Evolutionary conservation across 2,113 vertebrate genomes (phyloP), one percentile per base, ranked within the genome.

Genomic region (Pelobates fuscus): DNA sequence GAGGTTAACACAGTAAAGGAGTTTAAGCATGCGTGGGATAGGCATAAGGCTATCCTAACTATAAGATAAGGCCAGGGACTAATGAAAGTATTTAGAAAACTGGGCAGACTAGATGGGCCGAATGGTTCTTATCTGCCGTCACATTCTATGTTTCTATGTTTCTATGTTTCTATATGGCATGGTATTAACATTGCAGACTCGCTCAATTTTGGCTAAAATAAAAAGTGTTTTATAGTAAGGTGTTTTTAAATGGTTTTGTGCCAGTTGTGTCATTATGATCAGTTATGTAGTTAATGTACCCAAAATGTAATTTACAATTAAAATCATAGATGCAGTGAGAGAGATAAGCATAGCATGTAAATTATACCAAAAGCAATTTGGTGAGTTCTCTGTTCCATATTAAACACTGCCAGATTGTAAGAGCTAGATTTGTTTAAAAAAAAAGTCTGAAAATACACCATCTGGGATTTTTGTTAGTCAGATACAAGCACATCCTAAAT

Each of bases 401-500:
- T 69, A 24, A 27, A 44, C 43, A 59, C 15, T 44, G 57, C 3
- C 55, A 41, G 21, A 70, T 20, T 60, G 55, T 44, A 20, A 70
- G 41, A 49, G 27, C 49, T 30, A 68, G 24, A 29, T 21, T n/a
- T n/a, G n/a, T n/a, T 27, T 2, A 24, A 32, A 71, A 61, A 15
- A 49, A 46, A 46, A 15, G 18, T 18, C 26, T 23, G 17, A 18
- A 59, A 70, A 15, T 5, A n/a, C 41, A 27, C 68, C 68, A 60
- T 70, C 55, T 71, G 55, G 58, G 68, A 61, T 60, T 27, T 37
- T 14, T 60, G 23, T 46, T 46, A 26, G n/a, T 30, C 18, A 27
- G 5, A 27, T 6, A 59, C 41, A 26, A 3, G 20, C 21, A 59
- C 59, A 27, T 68, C 29, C n/a, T 37, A 21, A 21, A 17, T 55